phyloP scores from a whole-genome alignment of 2,888 invertebrate species.

The Anoplius nigerrimus region DNA sequence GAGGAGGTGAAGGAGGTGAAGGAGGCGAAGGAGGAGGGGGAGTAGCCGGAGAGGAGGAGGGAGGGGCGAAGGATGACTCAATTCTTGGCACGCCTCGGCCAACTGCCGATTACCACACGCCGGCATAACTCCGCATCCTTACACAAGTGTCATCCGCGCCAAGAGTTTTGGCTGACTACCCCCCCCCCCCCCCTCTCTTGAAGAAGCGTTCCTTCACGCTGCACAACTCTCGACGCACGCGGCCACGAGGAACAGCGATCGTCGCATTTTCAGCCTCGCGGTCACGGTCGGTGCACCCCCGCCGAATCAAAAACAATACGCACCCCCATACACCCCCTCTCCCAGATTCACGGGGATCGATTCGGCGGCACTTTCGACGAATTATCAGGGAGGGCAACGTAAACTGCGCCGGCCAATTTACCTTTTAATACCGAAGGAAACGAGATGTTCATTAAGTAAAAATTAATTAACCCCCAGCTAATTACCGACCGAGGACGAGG shows the following conservation, averaged over 20 bases:
- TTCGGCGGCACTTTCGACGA: no score
- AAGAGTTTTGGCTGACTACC: not conserved
- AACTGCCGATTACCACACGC: conserved; percentile 55
- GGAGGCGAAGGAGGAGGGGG: conserved; percentile 12
- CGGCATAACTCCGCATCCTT: conserved; percentile 49
- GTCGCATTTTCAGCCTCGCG: not conserved
- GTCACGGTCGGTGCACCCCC: not conserved
- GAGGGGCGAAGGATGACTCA: conserved; percentile 57
- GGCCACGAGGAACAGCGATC: not conserved
- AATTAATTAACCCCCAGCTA: no score
- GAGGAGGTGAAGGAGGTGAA: conserved; percentile 1
- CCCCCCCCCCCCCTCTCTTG: no score
- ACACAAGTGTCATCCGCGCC: conserved; percentile 42
- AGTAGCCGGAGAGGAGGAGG: conserved; percentile 1
- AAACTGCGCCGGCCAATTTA: no score
- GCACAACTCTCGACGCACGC: not conserved
- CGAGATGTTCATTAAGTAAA: no score
- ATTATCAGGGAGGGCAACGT: no score
- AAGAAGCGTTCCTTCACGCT: not conserved
- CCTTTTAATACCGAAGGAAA: no score
- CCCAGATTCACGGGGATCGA: no score
- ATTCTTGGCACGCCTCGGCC: conserved; percentile 61
- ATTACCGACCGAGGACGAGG: no score
- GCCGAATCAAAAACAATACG: no score
- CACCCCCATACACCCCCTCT: no score